Evolutionary conservation across 2,797 vertebrate genomes (phyloP), one percentile per base, ranked within the genome.

Genomic region (Carcharodon carcharias): DNA sequence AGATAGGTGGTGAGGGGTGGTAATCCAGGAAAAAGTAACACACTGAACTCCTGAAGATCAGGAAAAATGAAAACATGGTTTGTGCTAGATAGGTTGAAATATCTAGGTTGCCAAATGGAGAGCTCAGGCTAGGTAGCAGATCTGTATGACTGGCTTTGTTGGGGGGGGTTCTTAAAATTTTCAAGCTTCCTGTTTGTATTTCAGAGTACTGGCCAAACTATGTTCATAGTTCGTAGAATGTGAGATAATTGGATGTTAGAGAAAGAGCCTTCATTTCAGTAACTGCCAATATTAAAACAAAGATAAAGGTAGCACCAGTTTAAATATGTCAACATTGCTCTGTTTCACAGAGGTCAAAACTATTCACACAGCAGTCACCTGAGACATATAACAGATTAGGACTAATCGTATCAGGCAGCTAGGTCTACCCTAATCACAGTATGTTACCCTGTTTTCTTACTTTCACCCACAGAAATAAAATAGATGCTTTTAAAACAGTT

Each of bases 371-470:
- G 93, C 65, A 97, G 96, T 96, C 96, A 97, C 96, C 96, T 96
- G 96, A 97, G 96, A 97, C 97, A 97, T 96, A 96, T 65, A 96
- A 96, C 96, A 91, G 96, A 98, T 97, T 97, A 98, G 98, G 97
- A 96, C 97, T 98, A 98, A 98, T 98, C 97, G 98, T 97, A 97
- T 98, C 96, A 97, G 98, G 98, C 98, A 98, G 97, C 97, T 97
- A 97, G 97, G 97, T 97, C 97, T 98, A 97, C 97, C 97, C 97
- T 98, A 98, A 98, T 98, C 98, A 97, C 98, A 98, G 98, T 98
- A 97, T 97, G 97, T 97, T 97, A 97, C 96, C 87, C 96, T 98
- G 98, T 97, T 98, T 98, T 98, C 98, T 98, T 97, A 98, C 97
- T 98, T 97, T 98, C 98, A 98, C 98, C 98, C 98, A 98, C 97